Evolutionary conservation across 2,113 vertebrate species (phyloP).

Genomic region (Gracilinanus agilis): DNA sequence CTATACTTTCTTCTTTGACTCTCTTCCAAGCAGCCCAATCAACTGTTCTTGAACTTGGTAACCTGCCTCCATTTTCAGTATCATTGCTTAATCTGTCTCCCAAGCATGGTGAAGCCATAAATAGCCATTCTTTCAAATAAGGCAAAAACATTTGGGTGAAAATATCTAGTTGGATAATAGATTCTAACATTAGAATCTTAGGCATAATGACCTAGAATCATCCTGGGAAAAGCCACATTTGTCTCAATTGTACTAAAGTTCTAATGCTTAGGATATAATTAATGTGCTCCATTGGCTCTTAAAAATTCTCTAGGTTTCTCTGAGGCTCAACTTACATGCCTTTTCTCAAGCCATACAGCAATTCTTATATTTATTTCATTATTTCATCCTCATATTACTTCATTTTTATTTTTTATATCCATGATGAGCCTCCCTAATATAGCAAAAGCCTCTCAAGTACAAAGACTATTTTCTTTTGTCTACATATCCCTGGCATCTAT

Average conservation of each 20-base stretch:
- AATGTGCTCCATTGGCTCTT: background rate
- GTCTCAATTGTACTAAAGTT: background rate
- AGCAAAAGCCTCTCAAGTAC: too few species aligned
- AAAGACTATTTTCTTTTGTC: too few species aligned
- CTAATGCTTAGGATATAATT: background rate
- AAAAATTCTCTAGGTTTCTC: background rate
- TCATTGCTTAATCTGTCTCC: background rate
- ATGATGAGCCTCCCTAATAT: too few species aligned
- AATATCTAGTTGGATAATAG: background rate
- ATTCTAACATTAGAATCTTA: background rate
- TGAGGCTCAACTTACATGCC: background rate
- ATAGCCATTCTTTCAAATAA: background rate
- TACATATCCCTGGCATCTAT: too few species aligned
- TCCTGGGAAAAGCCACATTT: background rate
- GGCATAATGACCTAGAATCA: background rate
- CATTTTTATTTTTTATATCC: too few species aligned
- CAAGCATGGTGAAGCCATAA: background rate
- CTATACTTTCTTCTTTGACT: background rate
- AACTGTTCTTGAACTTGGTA: background rate
- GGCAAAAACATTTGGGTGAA: background rate
- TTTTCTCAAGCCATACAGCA: too few species aligned
- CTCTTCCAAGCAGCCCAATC: background rate
- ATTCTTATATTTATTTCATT: too few species aligned
- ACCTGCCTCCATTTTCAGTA: background rate
- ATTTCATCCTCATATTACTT: too few species aligned